A percentile compares a stretch with the other conserved stretches of the same genome.
phyloP scores from a whole-genome alignment of 2,113 vertebrate genomes.

The Anguilla rostrata region DNA sequence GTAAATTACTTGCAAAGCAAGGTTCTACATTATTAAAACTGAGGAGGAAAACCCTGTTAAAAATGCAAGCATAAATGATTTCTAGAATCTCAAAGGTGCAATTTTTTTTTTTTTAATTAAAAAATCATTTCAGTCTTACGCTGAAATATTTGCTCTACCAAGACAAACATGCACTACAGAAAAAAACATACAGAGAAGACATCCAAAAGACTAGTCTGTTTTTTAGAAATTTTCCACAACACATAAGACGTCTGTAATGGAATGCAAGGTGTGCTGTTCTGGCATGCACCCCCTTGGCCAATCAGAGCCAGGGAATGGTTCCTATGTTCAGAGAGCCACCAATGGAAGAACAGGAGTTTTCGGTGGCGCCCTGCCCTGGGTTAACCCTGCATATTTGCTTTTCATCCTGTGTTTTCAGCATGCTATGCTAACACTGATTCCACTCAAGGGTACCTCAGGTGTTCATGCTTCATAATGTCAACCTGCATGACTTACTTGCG shows the following conservation, averaged over 20 bases:
- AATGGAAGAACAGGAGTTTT: not conserved
- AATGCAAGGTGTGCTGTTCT: not conserved
- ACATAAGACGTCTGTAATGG: not conserved
- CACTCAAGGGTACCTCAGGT: not conserved
- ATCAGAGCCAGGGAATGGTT: not conserved
- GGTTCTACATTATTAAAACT: not conserved
- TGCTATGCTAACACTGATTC: not conserved
- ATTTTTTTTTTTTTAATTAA: not conserved
- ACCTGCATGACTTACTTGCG: constrained; percentile 68
- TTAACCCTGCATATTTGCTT: not conserved
- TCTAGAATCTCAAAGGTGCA: too few relatives aligned
- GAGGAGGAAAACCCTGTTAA: not conserved
- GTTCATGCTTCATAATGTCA: not conserved
- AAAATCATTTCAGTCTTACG: not conserved
- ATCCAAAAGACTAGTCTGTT: not conserved
- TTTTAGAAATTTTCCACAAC: not conserved
- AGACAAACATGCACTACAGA: not conserved
- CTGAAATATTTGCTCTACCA: not conserved
- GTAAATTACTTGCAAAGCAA: not conserved
- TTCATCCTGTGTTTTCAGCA: not conserved
- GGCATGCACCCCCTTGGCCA: not conserved
- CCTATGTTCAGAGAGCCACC: not conserved
- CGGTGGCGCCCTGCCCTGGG: not conserved
- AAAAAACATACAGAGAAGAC: not conserved
- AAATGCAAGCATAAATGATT: not conserved